phyloP scores from a whole-genome alignment of 2,113 vertebrate genomes.

The Fukomys damarensis region DNA sequence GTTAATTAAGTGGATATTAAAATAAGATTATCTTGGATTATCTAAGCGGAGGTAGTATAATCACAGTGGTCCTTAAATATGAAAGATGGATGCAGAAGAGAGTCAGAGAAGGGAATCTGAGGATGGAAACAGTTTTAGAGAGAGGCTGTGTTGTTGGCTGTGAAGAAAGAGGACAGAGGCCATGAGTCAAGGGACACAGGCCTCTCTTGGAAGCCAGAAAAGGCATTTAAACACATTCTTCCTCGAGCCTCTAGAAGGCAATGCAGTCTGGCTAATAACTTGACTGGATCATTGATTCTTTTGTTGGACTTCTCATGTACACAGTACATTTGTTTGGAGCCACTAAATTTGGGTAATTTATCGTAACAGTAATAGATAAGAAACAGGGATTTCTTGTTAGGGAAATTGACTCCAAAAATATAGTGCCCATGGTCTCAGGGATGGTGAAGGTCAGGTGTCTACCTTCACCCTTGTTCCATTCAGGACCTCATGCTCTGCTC shows the following conservation, averaged over 20 bases:
- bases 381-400: not conserved
- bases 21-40: not conserved
- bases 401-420: not conserved
- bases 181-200: not conserved
- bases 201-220: not conserved
- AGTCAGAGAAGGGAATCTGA: not conserved
- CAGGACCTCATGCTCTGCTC: not conserved
- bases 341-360: not conserved
- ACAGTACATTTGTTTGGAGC: not conserved
- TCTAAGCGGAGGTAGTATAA: not conserved
- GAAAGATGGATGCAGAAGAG: not conserved
- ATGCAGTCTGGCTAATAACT: fast-evolving
- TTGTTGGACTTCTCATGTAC: not conserved
- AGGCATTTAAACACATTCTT: not conserved
- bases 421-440: not conserved
- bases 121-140: not conserved
- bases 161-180: not conserved
- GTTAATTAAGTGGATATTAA: not conserved
- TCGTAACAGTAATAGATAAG: not conserved
- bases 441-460: too few relatives aligned
- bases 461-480: not conserved
- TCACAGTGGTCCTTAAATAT: slow-evolving; percentile 4
- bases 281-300: not conserved
- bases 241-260: not conserved
- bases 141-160: not conserved